A percentile compares a stretch with the other conserved stretches of the same genome.
Conservation (phyloP, 2,113 vertebrate species). For the Dendrocopos noguchii region DNA sequence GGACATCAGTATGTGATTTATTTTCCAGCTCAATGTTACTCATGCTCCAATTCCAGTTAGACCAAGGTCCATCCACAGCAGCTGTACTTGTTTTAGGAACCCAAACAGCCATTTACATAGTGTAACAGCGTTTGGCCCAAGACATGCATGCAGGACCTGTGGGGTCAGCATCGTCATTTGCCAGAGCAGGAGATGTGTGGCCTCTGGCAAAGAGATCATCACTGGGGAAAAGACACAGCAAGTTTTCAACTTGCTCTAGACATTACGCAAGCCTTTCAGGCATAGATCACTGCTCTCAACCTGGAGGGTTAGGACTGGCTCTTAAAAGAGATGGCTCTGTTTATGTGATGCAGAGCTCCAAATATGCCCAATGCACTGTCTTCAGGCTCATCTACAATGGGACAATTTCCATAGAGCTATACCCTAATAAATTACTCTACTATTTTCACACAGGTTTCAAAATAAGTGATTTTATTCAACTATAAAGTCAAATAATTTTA, state of each 20-base stretch:
- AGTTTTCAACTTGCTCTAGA: background rate
- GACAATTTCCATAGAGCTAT: background rate
- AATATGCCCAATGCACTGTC: background rate
- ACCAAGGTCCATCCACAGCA: background rate
- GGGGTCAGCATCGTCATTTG: background rate
- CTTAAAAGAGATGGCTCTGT: background rate
- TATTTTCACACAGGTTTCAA: background rate
- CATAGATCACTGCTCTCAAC: background rate
- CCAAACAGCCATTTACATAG: background rate
- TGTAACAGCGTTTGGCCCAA: background rate
- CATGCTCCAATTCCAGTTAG: background rate
- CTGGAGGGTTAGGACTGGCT: background rate
- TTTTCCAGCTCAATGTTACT: background rate
- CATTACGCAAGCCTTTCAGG: background rate
- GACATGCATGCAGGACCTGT: fast-evolving
- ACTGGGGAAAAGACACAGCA: fast-evolving
- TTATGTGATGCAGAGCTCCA: background rate
- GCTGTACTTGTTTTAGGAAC: background rate
- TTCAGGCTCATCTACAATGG: background rate
- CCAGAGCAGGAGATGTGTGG: fast-evolving
- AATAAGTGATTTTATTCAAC: background rate
- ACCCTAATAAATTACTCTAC: background rate
- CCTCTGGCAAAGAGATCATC: background rate
- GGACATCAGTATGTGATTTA: background rate
- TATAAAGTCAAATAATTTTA: background rate